Evolutionary conservation across 2,797 vertebrate genomes (phyloP).

Genomic region (Ceryle rudis): DNA sequence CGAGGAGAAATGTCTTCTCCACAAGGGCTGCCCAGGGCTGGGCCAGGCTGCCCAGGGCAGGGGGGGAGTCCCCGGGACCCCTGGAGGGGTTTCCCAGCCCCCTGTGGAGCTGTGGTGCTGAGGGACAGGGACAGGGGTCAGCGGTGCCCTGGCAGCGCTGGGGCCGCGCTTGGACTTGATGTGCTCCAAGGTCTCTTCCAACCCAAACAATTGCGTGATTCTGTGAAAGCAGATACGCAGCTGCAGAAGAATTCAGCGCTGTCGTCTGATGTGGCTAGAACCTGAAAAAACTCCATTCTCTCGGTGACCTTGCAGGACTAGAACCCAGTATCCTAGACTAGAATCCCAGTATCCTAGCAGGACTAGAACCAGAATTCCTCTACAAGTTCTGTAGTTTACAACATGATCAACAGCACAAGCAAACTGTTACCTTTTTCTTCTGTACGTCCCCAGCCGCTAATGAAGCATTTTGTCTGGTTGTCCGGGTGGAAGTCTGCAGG

Average conservation of each 20-base stretch:
- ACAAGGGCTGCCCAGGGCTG: too few species aligned
- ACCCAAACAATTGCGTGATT: background rate
- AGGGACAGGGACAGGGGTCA: background rate
- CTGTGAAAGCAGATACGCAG: background rate
- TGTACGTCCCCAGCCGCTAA: constrained; percentile 78
- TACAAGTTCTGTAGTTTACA: fast-evolving
- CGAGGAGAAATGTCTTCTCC: too few species aligned
- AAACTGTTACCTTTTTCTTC: constrained; percentile 67
- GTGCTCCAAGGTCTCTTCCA: background rate
- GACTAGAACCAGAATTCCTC: fast-evolving
- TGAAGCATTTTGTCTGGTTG: constrained; percentile 54
- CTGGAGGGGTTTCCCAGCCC: background rate
- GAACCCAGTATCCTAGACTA: fast-evolving
- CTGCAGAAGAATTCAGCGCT: background rate
- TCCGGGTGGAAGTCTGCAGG: background rate
- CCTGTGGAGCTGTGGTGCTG: background rate
- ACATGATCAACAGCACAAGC: background rate
- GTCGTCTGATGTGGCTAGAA: fast-evolving
- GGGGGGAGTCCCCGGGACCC: background rate
- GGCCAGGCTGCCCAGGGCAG: too few species aligned
- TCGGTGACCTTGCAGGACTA: background rate
- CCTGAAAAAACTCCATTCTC: background rate
- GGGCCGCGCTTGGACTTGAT: background rate
- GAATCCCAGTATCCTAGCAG: too few species aligned
- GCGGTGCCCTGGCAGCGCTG: background rate